Percentiles rank a stretch among this genome's conserved stretches.
Evolutionary conservation across 2,797 vertebrate species (phyloP).

Genomic region (Acipenser oxyrinchus): DNA sequence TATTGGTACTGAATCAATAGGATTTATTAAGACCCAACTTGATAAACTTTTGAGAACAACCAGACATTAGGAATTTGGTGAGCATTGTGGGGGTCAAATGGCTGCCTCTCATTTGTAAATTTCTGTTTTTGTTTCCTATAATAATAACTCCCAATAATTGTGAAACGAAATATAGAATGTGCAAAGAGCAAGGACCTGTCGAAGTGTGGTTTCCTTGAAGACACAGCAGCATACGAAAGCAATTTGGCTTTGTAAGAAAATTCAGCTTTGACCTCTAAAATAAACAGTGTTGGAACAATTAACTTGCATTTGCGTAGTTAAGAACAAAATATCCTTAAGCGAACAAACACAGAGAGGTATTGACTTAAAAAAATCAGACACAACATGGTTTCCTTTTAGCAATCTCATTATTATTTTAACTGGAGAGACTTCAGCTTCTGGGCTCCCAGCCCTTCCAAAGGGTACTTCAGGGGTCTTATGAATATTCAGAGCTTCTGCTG

Average conservation of each 20-base stretch:
- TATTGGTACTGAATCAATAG: too few species aligned
- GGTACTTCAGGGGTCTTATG: neutral
- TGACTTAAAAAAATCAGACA: conserved; percentile 15
- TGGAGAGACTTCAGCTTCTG: neutral
- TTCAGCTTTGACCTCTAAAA: conserved; percentile 16
- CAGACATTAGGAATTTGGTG: too few species aligned
- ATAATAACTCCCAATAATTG: too few species aligned
- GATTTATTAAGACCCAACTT: too few species aligned
- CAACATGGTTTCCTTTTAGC: conserved; percentile 11
- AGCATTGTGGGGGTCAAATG: too few species aligned
- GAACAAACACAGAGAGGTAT: conserved; percentile 5
- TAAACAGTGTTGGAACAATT: conserved; percentile 13
- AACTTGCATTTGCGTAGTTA: neutral
- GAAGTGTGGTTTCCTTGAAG: too few species aligned
- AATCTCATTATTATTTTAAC: conserved; percentile 10
- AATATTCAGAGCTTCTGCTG: neutral
- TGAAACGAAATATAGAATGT: too few species aligned
- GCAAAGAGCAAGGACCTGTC: too few species aligned
- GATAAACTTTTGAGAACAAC: too few species aligned
- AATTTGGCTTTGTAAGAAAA: conserved; percentile 13
- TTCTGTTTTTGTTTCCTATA: too few species aligned
- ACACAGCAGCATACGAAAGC: conserved; percentile 20
- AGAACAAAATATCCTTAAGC: conserved; percentile 4
- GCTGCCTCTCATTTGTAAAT: too few species aligned
- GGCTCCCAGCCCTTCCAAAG: neutral